Conservation (phyloP, 2,888 invertebrate genomes). For the Tiliacea citrago region DNA sequence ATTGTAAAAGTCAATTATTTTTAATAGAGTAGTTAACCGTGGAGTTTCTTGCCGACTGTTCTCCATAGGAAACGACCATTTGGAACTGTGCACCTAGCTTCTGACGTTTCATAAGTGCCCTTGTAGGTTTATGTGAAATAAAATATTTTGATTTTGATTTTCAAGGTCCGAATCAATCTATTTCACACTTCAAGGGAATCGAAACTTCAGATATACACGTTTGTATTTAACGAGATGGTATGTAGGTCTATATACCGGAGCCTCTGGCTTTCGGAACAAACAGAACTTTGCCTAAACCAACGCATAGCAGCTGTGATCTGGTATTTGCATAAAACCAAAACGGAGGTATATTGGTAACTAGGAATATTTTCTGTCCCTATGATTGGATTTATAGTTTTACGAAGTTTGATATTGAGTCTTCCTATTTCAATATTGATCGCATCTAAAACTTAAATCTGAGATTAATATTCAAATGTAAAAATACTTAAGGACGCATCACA, state of each 20-base stretch:
- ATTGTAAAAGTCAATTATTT: no score
- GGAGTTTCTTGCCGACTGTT: no score
- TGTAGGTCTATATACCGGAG: slow-evolving; percentile 14
- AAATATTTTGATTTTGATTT: background rate
- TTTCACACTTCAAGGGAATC: slow-evolving; percentile 6
- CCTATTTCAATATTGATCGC: background rate
- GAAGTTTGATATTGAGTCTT: background rate
- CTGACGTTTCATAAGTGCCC: no score
- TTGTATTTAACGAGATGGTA: slow-evolving; percentile 24
- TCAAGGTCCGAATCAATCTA: slow-evolving; percentile 6
- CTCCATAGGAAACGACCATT: no score
- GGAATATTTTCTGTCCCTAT: background rate
- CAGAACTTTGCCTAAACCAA: slow-evolving; percentile 42
- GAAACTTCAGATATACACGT: slow-evolving; percentile 17
- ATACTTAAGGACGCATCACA: no score
- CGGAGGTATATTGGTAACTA: background rate
- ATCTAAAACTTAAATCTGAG: background rate
- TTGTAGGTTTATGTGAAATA: no score
- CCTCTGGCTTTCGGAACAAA: slow-evolving; percentile 42
- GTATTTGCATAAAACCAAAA: slow-evolving; percentile 44
- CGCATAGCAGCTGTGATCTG: slow-evolving; percentile 24
- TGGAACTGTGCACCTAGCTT: no score
- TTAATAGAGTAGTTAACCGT: no score
- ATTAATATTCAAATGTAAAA: background rate
- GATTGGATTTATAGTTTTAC: background rate